Percentiles rank a stretch among this genome's conserved stretches.
phyloP scores from a whole-genome alignment of 2,888 invertebrate species.

The Dynastes maya region DNA sequence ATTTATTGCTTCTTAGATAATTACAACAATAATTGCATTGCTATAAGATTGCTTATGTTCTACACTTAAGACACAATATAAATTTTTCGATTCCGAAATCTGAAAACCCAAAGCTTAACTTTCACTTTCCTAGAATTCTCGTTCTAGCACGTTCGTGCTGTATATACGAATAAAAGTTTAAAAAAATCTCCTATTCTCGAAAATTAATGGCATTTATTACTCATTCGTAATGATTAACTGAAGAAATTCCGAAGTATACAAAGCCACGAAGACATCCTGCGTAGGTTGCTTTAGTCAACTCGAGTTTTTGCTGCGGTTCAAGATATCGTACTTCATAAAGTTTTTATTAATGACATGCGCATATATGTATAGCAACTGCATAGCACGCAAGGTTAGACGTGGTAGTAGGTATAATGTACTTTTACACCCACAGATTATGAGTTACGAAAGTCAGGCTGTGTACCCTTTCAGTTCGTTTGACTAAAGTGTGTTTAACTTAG shows the following conservation, averaged over 20 bases:
- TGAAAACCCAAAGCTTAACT: no score
- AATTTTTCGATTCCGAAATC: no score
- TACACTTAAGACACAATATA: no score
- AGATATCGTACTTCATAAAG: conserved; percentile 33
- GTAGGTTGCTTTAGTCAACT: conserved; percentile 22
- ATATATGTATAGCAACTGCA: conserved; percentile 35
- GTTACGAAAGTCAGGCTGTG: conserved; percentile 35
- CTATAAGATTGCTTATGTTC: no score
- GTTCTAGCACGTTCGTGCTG: no score
- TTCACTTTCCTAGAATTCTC: no score
- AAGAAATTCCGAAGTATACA: conserved; percentile 24
- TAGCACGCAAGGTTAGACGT: conserved; percentile 37
- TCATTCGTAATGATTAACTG: conserved; percentile 20
- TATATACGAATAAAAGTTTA: background rate
- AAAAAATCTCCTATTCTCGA: background rate
- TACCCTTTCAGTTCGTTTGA: conserved; percentile 26
- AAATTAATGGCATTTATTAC: conserved; percentile 27
- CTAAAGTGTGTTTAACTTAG: conserved; percentile 23
- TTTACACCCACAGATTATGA: conserved; percentile 20
- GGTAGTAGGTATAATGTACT: conserved; percentile 37
- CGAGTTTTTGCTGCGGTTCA: conserved; percentile 34
- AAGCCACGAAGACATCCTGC: conserved; percentile 26
- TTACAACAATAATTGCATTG: no score
- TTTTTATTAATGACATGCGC: conserved; percentile 36
- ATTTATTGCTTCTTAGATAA: no score